A percentile compares a stretch with the other conserved stretches of the same genome.
Evolutionary conservation across 2,113 vertebrate species (phyloP).

Genomic region (Tenebrosternarchus preto): DNA sequence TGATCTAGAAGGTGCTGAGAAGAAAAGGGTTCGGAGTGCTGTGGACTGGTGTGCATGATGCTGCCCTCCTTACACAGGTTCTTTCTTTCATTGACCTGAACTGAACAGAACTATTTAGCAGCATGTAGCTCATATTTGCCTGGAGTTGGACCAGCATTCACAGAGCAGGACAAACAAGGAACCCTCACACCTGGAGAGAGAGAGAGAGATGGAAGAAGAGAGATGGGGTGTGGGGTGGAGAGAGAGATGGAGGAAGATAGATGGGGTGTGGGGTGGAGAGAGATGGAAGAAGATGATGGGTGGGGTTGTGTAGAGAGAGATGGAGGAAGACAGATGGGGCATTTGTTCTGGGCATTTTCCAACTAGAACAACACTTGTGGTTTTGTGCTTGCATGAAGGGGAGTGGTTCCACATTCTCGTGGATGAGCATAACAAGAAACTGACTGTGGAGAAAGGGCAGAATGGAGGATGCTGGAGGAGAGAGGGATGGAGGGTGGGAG

Average conservation of each 20-base stretch:
- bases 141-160: conserved; percentile 59
- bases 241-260: conserved; percentile 57
- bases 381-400: conserved; percentile 85
- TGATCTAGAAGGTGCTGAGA: no score
- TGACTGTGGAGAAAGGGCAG: conserved; percentile 80
- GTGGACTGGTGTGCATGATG: no score
- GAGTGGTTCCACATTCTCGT: conserved; percentile 81
- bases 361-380: conserved; percentile 82
- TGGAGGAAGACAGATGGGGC: conserved; percentile 73
- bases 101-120: not conserved
- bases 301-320: no score
- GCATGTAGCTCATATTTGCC: no score
- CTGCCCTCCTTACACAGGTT: conserved; percentile 1
- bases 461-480: conserved; percentile 63
- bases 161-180: conserved; percentile 42
- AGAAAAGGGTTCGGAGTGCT: no score
- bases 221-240: no score
- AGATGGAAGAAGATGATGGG: conserved; percentile 65
- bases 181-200: not conserved
- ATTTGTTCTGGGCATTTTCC: conserved; percentile 79
- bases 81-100: no score
- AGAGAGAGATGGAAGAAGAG: conserved; percentile 27
- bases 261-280: conserved; percentile 65
- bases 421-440: conserved; percentile 84
- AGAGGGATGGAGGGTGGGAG: conserved; percentile 48